Conservation (phyloP, 1,140 invertebrate species). For the Rhyzopertha dominica region DNA sequence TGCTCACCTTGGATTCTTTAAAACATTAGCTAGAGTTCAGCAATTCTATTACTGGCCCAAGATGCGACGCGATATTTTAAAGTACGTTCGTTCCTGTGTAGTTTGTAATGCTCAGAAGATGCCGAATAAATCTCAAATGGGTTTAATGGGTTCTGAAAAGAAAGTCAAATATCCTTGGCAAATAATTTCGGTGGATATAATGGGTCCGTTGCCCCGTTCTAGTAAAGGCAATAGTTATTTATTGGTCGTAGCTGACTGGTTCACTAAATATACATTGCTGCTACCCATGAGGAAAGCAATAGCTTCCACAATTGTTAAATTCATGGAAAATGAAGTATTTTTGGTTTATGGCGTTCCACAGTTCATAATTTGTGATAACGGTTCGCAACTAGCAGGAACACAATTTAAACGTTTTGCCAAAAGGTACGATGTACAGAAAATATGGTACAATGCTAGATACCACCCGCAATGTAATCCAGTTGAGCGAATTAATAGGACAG, state of each 20-base stretch:
- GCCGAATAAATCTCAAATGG: constrained; percentile 1
- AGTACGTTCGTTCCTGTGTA: constrained; percentile 11
- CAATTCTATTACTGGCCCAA: constrained; percentile 21
- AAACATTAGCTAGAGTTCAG: constrained; percentile 16
- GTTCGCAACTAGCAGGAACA: constrained; percentile 18
- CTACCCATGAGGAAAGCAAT: constrained; percentile 10
- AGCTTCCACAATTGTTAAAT: constrained; percentile 10
- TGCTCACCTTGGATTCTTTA: constrained; percentile 17
- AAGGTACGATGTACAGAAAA: constrained; percentile 10
- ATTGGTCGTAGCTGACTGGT: constrained; percentile 35
- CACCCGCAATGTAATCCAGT: constrained; percentile 16
- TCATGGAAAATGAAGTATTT: constrained; percentile 22
- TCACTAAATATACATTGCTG: constrained; percentile 23
- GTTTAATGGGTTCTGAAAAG: constrained; percentile 22
- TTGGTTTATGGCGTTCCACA: constrained; percentile 20
- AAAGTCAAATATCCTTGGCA: constrained; percentile 21
- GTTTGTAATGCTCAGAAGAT: constrained; percentile 19
- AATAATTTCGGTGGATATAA: constrained; percentile 38
- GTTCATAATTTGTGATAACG: constrained; percentile 25
- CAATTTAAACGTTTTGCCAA: constrained; percentile 9
- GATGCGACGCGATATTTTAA: constrained; percentile 14
- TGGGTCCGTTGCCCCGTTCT: constrained; percentile 37
- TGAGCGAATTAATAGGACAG: constrained; percentile 19
- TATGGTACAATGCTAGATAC: constrained; percentile 14
- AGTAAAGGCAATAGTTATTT: constrained; percentile 33